These are phyloP conservation scores for Cacoxenus indagator DNA, from an alignment of 2,888 invertebrate species.

Conservation along the genomic window DNA sequence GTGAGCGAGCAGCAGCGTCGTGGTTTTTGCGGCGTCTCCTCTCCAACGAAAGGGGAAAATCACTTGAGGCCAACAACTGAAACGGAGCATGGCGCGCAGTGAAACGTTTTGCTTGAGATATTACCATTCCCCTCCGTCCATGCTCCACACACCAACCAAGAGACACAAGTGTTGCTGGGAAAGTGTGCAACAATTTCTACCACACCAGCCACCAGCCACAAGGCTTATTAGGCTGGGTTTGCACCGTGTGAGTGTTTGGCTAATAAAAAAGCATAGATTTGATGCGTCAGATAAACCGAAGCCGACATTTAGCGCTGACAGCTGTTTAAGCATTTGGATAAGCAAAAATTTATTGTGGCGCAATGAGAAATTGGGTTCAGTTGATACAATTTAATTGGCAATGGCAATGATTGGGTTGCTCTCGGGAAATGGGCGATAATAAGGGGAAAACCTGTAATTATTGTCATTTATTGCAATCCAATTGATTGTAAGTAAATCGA, in stretches of 20 bases:
- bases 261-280: constrained; percentile 20
- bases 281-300: constrained; percentile 24
- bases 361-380: too few relatives aligned
- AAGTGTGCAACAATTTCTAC: constrained; percentile 3
- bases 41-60: background rate
- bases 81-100: constrained; percentile 3
- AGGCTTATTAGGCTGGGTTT: background rate
- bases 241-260: constrained; percentile 14
- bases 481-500: too few relatives aligned
- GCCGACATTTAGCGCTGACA: constrained; percentile 22
- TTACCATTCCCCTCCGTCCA: too few relatives aligned
- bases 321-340: constrained; percentile 25
- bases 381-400: constrained; percentile 2
- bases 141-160: too few relatives aligned
- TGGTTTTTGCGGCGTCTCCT: background rate
- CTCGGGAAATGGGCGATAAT: too few relatives aligned
- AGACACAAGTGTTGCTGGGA: background rate
- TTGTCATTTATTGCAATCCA: too few relatives aligned
- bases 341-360: background rate
- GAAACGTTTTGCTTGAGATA: background rate
- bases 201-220: background rate
- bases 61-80: background rate
- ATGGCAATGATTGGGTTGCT: too few relatives aligned
- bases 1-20: too few relatives aligned
- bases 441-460: too few relatives aligned